These are phyloP conservation scores for Hyppa rectilinea DNA, from an alignment of 2,888 invertebrate species.

Conservation along the genomic window DNA sequence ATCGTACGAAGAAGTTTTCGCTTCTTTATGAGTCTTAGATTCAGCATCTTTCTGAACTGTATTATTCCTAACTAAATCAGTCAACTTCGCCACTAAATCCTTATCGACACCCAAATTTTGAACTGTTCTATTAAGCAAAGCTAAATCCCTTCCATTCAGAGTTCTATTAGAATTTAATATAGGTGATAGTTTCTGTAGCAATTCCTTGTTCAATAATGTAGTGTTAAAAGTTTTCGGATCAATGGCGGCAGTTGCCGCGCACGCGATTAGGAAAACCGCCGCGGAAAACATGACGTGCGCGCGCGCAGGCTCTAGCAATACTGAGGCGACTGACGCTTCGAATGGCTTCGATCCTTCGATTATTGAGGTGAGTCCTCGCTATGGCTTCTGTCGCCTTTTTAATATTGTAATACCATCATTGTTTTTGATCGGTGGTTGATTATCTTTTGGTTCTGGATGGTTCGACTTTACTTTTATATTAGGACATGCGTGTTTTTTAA, in stretches of 20 bases:
- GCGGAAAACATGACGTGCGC: conserved; percentile 80
- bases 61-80: conserved; percentile 70
- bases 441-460: conserved; percentile 44
- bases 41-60: conserved; percentile 57
- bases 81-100: conserved; percentile 77
- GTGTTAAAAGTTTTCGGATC: conserved; percentile 71
- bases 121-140: conserved; percentile 77
- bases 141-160: conserved; percentile 73
- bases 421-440: conserved; percentile 58
- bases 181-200: conserved; percentile 73
- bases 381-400: conserved; percentile 69
- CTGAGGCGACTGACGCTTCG: conserved; percentile 81
- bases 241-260: conserved; percentile 75
- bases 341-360: conserved; percentile 67
- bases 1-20: conserved; percentile 71
- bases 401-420: conserved; percentile 77
- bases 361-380: conserved; percentile 58
- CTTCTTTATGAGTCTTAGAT: conserved; percentile 55
- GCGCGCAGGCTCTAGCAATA: conserved; percentile 80
- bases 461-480: conserved; percentile 53
- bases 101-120: conserved; percentile 76
- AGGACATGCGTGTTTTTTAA: conserved; percentile 22
- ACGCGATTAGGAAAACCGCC: conserved; percentile 78
- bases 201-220: conserved; percentile 75
- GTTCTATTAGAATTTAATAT: conserved; percentile 77